Evolutionary conservation across 2,113 vertebrate genomes (phyloP).

Genomic region (Verasper variegatus): DNA sequence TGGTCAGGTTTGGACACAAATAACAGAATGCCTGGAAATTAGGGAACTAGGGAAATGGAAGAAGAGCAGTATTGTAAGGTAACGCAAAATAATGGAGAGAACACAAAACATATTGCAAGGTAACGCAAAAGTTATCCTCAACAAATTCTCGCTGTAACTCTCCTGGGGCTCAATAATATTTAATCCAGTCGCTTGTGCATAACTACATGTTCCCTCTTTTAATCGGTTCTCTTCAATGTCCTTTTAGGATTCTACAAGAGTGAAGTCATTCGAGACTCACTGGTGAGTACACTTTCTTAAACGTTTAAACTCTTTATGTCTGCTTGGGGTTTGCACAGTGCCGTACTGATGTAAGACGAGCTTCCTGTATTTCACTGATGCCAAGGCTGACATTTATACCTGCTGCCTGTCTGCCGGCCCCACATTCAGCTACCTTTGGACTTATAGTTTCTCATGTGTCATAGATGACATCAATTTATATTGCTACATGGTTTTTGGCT

Average conservation of each 20-base stretch:
- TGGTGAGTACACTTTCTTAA: conserved; percentile 87
- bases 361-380: conserved; percentile 12
- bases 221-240: conserved; percentile 19
- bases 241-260: conserved; percentile 95
- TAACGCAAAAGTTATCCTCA: background rate
- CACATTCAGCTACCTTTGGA: too few relatives aligned
- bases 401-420: background rate
- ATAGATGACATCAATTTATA: background rate
- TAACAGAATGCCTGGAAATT: too few relatives aligned
- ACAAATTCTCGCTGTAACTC: too few relatives aligned
- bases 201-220: background rate
- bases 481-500: conserved; percentile 1
- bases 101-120: too few relatives aligned
- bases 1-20: too few relatives aligned
- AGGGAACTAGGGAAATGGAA: background rate
- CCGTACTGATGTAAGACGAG: background rate
- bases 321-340: background rate
- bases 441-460: background rate
- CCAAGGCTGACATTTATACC: background rate
- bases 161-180: background rate
- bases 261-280: conserved; percentile 96
- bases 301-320: background rate
- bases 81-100: too few relatives aligned
- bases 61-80: background rate
- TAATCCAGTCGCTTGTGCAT: background rate